phyloP scores from a whole-genome alignment of 2,797 vertebrate genomes.

The Pampus argenteus region DNA sequence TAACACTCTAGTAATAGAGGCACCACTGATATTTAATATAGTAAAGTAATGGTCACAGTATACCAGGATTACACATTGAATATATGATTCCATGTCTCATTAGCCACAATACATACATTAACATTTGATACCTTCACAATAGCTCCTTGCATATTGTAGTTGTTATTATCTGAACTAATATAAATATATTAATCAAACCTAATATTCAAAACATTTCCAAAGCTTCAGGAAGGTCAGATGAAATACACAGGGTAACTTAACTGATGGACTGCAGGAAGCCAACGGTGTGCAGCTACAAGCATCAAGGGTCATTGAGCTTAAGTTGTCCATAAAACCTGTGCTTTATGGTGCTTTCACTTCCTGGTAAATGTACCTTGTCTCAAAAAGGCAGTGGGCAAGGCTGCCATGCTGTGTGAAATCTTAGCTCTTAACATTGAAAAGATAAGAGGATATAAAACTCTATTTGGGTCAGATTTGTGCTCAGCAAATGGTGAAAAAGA shows the following conservation, averaged over 20 bases:
- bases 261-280: constrained; percentile 5
- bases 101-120: background rate
- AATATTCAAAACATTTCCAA: background rate
- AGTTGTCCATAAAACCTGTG: constrained; percentile 48
- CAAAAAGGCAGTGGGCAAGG: constrained; percentile 39
- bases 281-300: constrained; percentile 25
- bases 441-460: background rate
- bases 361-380: constrained; percentile 52
- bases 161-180: background rate
- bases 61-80: too few species aligned
- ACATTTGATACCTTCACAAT: background rate
- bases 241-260: constrained; percentile 10
- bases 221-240: constrained; percentile 32
- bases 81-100: too few species aligned
- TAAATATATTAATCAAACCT: background rate
- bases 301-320: constrained; percentile 59
- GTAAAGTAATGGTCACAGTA: too few species aligned
- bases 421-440: constrained; percentile 17
- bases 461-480: constrained; percentile 18
- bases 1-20: background rate
- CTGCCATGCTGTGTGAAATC: constrained; percentile 37
- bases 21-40: background rate
- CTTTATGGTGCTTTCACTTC: constrained; percentile 49
- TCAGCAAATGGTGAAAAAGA: constrained; percentile 3
- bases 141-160: background rate